phyloP scores from a whole-genome alignment of 2,113 vertebrate species.

The Paradoxurus hermaphroditus region DNA sequence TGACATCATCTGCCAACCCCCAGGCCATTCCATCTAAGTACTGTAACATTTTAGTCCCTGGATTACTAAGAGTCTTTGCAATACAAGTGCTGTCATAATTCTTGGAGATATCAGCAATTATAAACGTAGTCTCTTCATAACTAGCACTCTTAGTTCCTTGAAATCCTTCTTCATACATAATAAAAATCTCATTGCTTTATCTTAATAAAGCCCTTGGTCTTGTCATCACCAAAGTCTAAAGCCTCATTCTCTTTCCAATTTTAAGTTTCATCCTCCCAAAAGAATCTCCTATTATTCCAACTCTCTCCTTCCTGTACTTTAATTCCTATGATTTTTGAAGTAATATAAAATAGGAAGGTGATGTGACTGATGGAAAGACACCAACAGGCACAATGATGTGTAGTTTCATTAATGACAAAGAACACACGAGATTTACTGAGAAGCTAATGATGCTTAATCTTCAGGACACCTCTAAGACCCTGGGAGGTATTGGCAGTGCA shows the following conservation, averaged over 20 bases:
- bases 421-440: background rate
- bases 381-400: background rate
- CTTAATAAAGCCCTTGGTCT: background rate
- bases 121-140: background rate
- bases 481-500: background rate
- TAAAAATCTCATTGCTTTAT: background rate
- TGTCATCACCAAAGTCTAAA: background rate
- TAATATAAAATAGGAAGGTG: background rate
- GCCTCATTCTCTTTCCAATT: background rate
- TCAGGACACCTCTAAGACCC: background rate
- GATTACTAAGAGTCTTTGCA: background rate
- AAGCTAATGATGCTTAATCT: background rate
- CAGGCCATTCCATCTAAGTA: background rate
- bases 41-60: background rate
- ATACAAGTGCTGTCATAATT: background rate
- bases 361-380: background rate
- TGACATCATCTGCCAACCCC: background rate
- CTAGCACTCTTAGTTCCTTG: background rate
- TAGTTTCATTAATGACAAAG: background rate
- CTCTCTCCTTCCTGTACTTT: background rate
- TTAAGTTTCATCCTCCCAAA: background rate
- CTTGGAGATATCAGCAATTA: background rate
- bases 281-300: background rate
- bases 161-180: background rate
- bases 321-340: background rate